phyloP scores from a whole-genome alignment of 2,113 vertebrate genomes.

The Glaucomys volans region DNA sequence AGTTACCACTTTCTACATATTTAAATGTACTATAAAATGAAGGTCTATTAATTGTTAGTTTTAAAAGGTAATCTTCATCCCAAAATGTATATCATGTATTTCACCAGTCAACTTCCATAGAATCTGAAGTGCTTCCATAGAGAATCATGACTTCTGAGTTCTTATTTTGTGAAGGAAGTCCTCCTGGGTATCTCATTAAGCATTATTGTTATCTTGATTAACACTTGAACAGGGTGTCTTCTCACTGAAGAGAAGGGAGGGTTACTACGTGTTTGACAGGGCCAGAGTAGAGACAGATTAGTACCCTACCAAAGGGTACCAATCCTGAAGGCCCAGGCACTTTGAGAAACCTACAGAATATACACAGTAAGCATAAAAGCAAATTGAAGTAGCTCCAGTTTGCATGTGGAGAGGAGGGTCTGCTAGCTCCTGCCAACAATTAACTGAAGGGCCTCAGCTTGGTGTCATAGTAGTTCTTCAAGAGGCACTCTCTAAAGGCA shows the following conservation, averaged over 20 bases:
- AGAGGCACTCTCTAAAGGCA: slow-evolving; percentile 19
- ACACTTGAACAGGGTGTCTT: neutral
- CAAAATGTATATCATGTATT: slow-evolving; percentile 30
- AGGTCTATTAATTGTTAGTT: neutral
- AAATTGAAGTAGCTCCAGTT: neutral
- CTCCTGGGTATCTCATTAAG: neutral
- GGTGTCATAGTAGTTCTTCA: neutral
- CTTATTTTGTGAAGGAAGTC: slow-evolving; percentile 34
- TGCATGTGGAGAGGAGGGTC: neutral
- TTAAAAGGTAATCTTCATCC: neutral
- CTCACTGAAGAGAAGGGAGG: neutral
- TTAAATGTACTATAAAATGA: slow-evolving; percentile 39
- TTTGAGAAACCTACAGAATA: slow-evolving; percentile 7
- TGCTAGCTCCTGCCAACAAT: neutral
- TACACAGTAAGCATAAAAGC: neutral
- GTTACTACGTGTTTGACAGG: neutral
- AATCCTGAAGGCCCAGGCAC: neutral
- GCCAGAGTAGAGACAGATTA: neutral
- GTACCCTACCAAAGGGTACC: neutral
- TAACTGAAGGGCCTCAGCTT: slow-evolving; percentile 36
- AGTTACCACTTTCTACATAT: neutral
- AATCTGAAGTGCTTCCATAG: neutral
- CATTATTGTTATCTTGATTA: neutral
- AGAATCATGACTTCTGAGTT: neutral
- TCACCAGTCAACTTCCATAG: neutral